Evolutionary conservation across 2,797 vertebrate species (phyloP).

Genomic region (Myioborus miniatus): DNA sequence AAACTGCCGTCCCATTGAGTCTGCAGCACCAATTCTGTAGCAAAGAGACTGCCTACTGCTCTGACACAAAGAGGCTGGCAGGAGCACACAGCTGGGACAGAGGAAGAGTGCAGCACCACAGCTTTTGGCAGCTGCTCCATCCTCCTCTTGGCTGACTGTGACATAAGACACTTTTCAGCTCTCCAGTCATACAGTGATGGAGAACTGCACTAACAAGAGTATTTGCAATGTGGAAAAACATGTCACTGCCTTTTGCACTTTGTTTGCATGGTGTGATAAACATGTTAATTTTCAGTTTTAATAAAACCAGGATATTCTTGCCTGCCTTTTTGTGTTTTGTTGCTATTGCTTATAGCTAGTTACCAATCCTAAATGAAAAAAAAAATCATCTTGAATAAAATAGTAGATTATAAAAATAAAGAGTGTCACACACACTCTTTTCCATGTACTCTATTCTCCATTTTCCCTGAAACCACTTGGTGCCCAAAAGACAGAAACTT

Average conservation of each 20-base stretch:
- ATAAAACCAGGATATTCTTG: not conserved
- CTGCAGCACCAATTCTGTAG: not conserved
- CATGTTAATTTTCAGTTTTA: not conserved
- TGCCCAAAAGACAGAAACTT: not conserved
- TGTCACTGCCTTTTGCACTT: not conserved
- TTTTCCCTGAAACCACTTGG: not conserved
- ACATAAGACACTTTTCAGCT: not conserved
- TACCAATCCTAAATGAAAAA: not conserved
- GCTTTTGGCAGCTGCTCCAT: not conserved
- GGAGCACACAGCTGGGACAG: not conserved
- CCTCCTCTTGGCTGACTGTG: not conserved
- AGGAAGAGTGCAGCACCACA: not conserved
- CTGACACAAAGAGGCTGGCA: not conserved
- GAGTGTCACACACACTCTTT: not conserved
- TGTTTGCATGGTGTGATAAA: not conserved
- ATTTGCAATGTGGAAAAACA: not conserved
- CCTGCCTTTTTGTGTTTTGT: not conserved
- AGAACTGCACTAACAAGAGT: not conserved
- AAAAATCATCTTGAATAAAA: not conserved
- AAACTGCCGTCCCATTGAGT: not conserved
- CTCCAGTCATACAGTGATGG: not conserved
- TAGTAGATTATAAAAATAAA: not conserved
- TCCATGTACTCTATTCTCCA: not conserved
- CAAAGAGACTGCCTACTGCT: not conserved
- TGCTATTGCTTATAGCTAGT: not conserved